Percentiles rank a stretch among this genome's conserved stretches.
Conservation (phyloP, 1,140 invertebrate genomes). For the Marisa cornuarietis region DNA sequence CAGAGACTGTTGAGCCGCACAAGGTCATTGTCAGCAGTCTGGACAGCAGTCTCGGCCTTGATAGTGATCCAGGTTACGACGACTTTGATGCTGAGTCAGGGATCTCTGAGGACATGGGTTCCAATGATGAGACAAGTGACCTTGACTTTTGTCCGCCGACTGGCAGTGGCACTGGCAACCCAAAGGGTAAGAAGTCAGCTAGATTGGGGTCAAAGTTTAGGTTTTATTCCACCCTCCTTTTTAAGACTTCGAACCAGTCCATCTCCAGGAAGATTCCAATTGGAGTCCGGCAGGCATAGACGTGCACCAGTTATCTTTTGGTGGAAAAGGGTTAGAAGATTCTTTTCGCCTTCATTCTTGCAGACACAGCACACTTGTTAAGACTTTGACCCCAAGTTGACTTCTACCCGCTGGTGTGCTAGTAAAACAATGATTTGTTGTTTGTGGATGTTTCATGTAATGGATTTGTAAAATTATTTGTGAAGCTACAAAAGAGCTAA, state of each 20-base stretch:
- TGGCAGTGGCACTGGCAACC: not conserved
- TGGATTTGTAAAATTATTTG: not conserved
- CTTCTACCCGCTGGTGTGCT: constrained; percentile 19
- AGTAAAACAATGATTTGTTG: not conserved
- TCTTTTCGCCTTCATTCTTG: no score
- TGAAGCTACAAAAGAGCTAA: no score
- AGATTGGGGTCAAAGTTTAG: constrained; percentile 40
- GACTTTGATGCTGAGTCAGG: constrained; percentile 29
- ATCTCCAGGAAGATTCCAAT: constrained; percentile 33
- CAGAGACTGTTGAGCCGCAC: not conserved
- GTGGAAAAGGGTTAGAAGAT: no score
- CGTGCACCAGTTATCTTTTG: no score
- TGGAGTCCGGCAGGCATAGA: constrained; percentile 27
- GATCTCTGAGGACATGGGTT: constrained; percentile 29
- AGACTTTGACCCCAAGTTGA: constrained; percentile 37
- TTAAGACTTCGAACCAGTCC: not conserved
- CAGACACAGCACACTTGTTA: not conserved
- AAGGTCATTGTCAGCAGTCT: constrained; percentile 31
- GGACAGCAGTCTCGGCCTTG: constrained; percentile 49
- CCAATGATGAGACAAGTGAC: constrained; percentile 28
- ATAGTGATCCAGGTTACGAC: constrained; percentile 72
- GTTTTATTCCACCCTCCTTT: constrained; percentile 13
- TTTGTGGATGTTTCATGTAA: constrained; percentile 5
- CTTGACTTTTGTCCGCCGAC: constrained; percentile 18
- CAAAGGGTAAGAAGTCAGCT: constrained; percentile 39